Conservation (phyloP, 2,888 invertebrate genomes). For the Agonopterix heracliana region DNA sequence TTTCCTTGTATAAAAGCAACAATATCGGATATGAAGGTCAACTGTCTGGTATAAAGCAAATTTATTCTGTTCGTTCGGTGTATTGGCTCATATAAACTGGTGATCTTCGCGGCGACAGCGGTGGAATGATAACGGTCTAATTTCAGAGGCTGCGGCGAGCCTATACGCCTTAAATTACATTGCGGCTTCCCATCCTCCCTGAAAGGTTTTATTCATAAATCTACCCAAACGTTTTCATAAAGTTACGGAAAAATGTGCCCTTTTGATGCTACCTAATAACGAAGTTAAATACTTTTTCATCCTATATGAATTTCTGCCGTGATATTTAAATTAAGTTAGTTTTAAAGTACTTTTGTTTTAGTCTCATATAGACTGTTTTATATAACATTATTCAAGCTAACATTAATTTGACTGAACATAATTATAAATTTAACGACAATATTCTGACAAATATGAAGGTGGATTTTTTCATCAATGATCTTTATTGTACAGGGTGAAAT, state of each 20-base stretch:
- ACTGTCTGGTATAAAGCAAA: constrained; percentile 68
- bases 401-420: too few relatives aligned
- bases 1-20: constrained; percentile 60
- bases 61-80: constrained; percentile 70
- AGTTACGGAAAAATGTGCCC: constrained; percentile 60
- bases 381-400: too few relatives aligned
- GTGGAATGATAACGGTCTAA: constrained; percentile 73
- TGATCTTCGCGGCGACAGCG: constrained; percentile 67
- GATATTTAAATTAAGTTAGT: too few relatives aligned
- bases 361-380: too few relatives aligned
- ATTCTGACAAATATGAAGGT: too few relatives aligned
- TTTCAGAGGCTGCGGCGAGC: constrained; percentile 59
- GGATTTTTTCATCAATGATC: too few relatives aligned
- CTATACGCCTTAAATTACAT: constrained; percentile 68
- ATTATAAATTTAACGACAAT: too few relatives aligned
- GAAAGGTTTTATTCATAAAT: constrained; percentile 76
- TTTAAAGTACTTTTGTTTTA: too few relatives aligned
- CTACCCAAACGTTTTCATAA: constrained; percentile 70
- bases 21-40: constrained; percentile 73
- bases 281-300: constrained; percentile 33
- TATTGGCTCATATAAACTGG: constrained; percentile 71
- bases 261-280: constrained; percentile 37
- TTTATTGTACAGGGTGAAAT: too few relatives aligned
- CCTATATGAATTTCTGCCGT: constrained; percentile 10
- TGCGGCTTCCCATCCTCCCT: constrained; percentile 62